Percentiles rank a stretch among this genome's conserved stretches.
These are phyloP conservation scores for Ophthalmotilapia sp. DNA, from an alignment of 2,113 vertebrate species.

Conservation along the genomic window DNA sequence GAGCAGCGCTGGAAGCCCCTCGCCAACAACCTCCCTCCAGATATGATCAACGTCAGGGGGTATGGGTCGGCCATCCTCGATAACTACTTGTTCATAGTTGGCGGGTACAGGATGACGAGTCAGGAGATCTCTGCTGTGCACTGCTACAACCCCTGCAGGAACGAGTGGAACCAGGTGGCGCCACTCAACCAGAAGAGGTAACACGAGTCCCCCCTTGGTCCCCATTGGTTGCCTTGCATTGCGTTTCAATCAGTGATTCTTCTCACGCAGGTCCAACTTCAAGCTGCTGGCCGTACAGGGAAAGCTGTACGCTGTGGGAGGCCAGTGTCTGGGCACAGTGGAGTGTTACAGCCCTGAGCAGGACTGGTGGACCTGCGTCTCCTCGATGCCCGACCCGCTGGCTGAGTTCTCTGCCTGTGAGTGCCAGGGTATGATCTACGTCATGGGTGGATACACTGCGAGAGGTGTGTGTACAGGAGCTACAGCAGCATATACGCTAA, in stretches of 20 bases:
- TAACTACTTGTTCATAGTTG: conserved; percentile 91
- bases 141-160: conserved; percentile 89
- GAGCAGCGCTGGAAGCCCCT: conserved; percentile 83
- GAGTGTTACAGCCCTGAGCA: conserved; percentile 92
- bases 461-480: conserved; percentile 73
- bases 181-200: conserved; percentile 97
- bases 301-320: conserved; percentile 90
- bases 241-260: background rate
- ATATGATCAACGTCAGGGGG: conserved; percentile 85
- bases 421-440: conserved; percentile 89
- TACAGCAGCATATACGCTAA: background rate
- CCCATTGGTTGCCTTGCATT: background rate
- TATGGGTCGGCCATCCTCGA: conserved; percentile 84
- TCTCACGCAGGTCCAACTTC: conserved; percentile 84
- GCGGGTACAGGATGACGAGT: conserved; percentile 85
- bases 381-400: conserved; percentile 86
- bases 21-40: conserved; percentile 77
- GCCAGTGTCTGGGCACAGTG: conserved; percentile 86
- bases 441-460: conserved; percentile 92
- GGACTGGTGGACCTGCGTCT: conserved; percentile 89
- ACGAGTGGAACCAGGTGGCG: conserved; percentile 86
- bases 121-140: conserved; percentile 90
- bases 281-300: conserved; percentile 86
- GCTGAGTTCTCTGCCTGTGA: conserved; percentile 95
- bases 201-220: background rate